A percentile compares a stretch with the other conserved stretches of the same genome.
These are phyloP conservation scores for Ophion costatus DNA, from an alignment of 2,888 invertebrate species.

Conservation along the genomic window DNA sequence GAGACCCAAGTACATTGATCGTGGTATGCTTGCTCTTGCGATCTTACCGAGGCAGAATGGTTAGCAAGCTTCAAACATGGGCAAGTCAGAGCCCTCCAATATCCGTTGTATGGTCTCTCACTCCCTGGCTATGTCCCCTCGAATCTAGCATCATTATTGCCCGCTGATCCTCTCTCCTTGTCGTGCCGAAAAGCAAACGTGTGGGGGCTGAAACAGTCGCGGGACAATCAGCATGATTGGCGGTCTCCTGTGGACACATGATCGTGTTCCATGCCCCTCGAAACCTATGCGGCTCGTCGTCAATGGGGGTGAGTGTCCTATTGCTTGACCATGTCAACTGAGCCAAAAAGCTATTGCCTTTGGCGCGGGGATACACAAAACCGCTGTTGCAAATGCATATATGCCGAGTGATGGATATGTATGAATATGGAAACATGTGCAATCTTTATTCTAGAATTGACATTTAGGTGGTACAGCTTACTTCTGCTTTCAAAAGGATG, in stretches of 20 bases:
- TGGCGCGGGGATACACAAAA: slow-evolving; percentile 49
- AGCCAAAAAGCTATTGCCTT: slow-evolving; percentile 72
- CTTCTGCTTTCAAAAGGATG: too few relatives aligned
- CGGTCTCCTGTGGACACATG: slow-evolving; percentile 76
- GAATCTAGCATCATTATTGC: slow-evolving; percentile 80
- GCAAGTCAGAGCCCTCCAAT: slow-evolving; percentile 27
- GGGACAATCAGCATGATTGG: slow-evolving; percentile 79
- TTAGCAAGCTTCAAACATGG: slow-evolving; percentile 9
- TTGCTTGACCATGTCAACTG: slow-evolving; percentile 44
- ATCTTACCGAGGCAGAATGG: neutral
- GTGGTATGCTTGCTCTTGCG: neutral
- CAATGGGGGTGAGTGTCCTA: slow-evolving; percentile 31
- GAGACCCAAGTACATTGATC: too few relatives aligned
- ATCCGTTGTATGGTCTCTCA: slow-evolving; percentile 25
- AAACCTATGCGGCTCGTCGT: slow-evolving; percentile 49
- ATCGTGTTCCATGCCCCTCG: slow-evolving; percentile 16
- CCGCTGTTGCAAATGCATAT: slow-evolving; percentile 7
- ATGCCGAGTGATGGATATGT: slow-evolving; percentile 8
- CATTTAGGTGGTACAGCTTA: neutral
- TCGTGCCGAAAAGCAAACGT: slow-evolving; percentile 72
- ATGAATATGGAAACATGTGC: neutral
- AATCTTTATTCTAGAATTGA: too few relatives aligned
- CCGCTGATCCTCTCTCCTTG: slow-evolving; percentile 67
- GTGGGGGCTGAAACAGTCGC: slow-evolving; percentile 76
- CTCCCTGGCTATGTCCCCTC: slow-evolving; percentile 64